Evolutionary conservation across 2,113 vertebrate species (phyloP).

Genomic region (Oxygymnocypris stewartii): DNA sequence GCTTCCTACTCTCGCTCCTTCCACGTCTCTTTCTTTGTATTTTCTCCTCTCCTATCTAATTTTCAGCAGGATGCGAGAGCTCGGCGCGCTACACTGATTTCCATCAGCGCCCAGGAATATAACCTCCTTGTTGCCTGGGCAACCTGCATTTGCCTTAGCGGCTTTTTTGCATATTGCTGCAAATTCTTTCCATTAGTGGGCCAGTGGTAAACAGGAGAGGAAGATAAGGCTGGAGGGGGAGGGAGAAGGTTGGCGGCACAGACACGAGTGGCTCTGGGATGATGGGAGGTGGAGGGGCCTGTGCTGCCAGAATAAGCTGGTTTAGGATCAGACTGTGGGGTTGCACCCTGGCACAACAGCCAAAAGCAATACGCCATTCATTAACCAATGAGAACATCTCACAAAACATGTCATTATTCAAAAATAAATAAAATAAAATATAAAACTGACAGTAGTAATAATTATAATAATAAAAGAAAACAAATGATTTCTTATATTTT

Average conservation of each 20-base stretch:
- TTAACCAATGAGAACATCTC: not conserved
- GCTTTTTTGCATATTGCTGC: constrained; percentile 55
- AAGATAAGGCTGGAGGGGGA: constrained; percentile 31
- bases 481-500: no score
- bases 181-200: constrained; percentile 45
- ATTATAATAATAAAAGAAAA: no score
- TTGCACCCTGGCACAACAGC: not conserved
- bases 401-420: not conserved
- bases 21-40: constrained; percentile 29
- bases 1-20: not conserved
- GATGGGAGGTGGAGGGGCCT: constrained; percentile 9
- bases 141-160: constrained; percentile 59
- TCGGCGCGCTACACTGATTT: constrained; percentile 39
- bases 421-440: no score
- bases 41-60: constrained; percentile 34
- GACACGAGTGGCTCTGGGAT: not conserved
- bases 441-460: no score
- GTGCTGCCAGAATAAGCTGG: not conserved
- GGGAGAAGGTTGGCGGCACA: not conserved
- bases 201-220: constrained; percentile 37
- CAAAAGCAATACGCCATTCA: not conserved
- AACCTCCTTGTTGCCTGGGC: constrained; percentile 51
- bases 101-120: constrained; percentile 46
- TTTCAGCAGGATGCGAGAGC: constrained; percentile 34
- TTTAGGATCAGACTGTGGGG: not conserved